Conservation (phyloP, 2,797 vertebrate genomes). For the Chaetophractus vellerosus region DNA sequence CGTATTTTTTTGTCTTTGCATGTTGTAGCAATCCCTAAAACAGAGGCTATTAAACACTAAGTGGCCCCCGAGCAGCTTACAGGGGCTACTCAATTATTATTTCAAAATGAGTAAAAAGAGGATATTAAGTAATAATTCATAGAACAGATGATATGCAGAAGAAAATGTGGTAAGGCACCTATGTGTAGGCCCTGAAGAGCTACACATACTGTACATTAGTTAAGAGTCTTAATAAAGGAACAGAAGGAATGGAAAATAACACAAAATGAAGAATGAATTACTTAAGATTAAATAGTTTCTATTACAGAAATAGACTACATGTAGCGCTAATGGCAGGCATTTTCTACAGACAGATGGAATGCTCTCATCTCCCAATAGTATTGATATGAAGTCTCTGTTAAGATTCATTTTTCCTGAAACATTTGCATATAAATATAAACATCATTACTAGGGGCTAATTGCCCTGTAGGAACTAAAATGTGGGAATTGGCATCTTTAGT, state of each 20-base stretch:
- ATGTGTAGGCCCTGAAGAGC: conserved; percentile 31
- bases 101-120: conserved; percentile 46
- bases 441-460: conserved; percentile 91
- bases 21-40: not conserved
- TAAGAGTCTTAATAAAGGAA: conserved; percentile 83
- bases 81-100: conserved; percentile 69
- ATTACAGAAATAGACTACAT: conserved; percentile 88
- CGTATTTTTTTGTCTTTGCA: not conserved
- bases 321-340: conserved; percentile 88
- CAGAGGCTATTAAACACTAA: conserved; percentile 43
- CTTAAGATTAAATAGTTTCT: conserved; percentile 88
- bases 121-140: conserved; percentile 60
- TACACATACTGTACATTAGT: conserved; percentile 61
- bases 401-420: conserved; percentile 88
- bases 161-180: conserved; percentile 74
- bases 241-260: conserved; percentile 84
- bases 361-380: conserved; percentile 88
- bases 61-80: conserved; percentile 61
- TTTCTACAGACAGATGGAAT: conserved; percentile 91
- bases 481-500: conserved; percentile 89
- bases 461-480: conserved; percentile 90
- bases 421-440: conserved; percentile 93
- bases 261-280: conserved; percentile 88
- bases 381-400: conserved; percentile 90
- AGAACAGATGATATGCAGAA: conserved; percentile 72